phyloP scores from a whole-genome alignment of 2,797 vertebrate species.

The Falco concolor region DNA sequence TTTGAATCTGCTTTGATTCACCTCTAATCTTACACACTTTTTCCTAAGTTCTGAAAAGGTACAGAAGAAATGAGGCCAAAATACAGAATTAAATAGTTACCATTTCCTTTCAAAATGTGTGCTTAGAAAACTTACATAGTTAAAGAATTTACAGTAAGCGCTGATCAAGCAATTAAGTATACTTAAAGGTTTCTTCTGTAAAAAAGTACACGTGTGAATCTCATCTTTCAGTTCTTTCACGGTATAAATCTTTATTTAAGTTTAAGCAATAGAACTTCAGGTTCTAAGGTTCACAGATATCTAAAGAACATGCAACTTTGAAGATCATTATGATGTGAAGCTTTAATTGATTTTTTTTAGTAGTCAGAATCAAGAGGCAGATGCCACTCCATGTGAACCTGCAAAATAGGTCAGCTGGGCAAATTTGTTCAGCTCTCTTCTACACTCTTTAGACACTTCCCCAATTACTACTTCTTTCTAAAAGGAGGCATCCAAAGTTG shows the following conservation, averaged over 20 bases:
- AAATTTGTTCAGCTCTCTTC: neutral
- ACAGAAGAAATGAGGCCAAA: neutral
- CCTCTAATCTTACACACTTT: neutral
- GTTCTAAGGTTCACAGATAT: neutral
- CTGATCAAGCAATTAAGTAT: neutral
- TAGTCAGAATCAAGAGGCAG: neutral
- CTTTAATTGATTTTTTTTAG: neutral
- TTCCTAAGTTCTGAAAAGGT: neutral
- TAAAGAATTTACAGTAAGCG: neutral
- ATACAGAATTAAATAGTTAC: neutral
- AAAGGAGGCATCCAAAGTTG: neutral
- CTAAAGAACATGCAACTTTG: neutral
- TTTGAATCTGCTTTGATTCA: neutral
- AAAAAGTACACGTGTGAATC: neutral
- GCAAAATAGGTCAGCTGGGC: neutral
- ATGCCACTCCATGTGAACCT: neutral
- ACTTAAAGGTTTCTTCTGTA: neutral
- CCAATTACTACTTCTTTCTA: neutral
- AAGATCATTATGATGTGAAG: neutral
- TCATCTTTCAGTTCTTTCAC: neutral
- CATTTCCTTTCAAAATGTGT: neutral
- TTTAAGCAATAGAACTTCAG: neutral
- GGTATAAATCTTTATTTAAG: neutral
- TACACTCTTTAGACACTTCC: neutral
- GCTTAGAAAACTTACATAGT: neutral